Base-by-base conservation (phyloP, 2,113 vertebrate genomes). In the Argyrosomus japonicus region DNA sequence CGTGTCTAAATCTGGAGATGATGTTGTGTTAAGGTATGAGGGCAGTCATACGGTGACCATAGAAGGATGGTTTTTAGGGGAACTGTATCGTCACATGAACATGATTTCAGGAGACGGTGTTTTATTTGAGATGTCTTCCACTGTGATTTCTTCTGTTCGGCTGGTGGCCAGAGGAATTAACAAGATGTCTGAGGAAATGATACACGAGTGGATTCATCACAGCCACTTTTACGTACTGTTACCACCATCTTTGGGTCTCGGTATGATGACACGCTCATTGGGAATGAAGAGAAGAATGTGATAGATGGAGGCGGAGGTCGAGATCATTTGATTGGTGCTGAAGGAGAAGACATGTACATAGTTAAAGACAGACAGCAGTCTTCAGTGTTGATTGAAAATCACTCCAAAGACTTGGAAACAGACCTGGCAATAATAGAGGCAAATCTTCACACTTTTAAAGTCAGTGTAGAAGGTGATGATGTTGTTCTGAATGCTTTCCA, bases 81-180 rank as follows among this genome's bases (percentile, higher is more conserved):
- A 92, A 51, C 1, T 5, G 10, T 89, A 86, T 51, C 83, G 83
- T 40, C 90, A 93, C 27, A 83, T 93, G 70, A 76, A 58, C 84
- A 68, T 90, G 58, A 72, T 92, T 56, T 93, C 92, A 23, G 70
- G 25, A 68, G 90, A 93, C 19, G 88, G 90, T 29, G 81, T 93
- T 14, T 6, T 86, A 9, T 93, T 93, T 64, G 88, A 80, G 36
- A 81, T 93, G 67, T 68, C 88, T 50, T 68, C 82, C 69, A 40
- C 25, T 21, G 90, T 87, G 36, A 18, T 86, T 53, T 79, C 87
- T 45, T 69, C 84, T 36, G 79, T 88, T 43, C 68, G 83, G 27
- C 85, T 93, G 50, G 76, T 87, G 29, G 88, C 92, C 60, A 81
- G 12, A 86, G 89, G 79, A 6, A 85, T 92, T n/a, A 93, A 90